Conservation (phyloP, 2,797 vertebrate species). For the Natrix natrix region DNA sequence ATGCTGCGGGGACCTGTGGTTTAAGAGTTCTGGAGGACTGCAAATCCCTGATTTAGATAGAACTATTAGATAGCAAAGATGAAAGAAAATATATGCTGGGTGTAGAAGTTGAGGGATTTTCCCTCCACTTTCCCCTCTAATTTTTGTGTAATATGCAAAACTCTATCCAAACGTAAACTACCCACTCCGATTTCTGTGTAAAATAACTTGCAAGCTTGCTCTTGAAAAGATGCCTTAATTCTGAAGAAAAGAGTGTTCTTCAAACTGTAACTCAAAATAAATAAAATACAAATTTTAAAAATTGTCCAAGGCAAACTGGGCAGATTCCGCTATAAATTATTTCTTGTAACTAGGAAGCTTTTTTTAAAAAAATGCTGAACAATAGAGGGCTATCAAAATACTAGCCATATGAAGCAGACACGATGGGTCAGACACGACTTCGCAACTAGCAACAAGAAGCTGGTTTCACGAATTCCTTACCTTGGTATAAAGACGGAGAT, state of each 20-base stretch:
- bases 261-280: background rate
- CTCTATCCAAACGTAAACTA: background rate
- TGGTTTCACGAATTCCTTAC: background rate
- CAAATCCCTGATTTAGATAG: background rate
- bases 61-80: background rate
- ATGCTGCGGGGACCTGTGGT: background rate
- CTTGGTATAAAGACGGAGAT: background rate
- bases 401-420: background rate
- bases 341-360: background rate
- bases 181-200: background rate
- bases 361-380: background rate
- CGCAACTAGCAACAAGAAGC: too few species aligned
- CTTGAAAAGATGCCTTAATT: background rate
- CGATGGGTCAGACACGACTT: too few species aligned
- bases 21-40: background rate
- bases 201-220: background rate
- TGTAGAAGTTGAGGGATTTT: background rate
- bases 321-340: background rate
- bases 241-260: background rate
- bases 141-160: background rate
- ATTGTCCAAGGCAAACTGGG: background rate
- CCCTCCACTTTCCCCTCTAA: rapidly evolving
- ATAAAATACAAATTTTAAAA: background rate
- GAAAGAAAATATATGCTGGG: background rate
- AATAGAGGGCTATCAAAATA: background rate